Percentiles rank a stretch among this genome's conserved stretches.
phyloP scores from a whole-genome alignment of 2,797 vertebrate species.

The Eulemur rubriventer region DNA sequence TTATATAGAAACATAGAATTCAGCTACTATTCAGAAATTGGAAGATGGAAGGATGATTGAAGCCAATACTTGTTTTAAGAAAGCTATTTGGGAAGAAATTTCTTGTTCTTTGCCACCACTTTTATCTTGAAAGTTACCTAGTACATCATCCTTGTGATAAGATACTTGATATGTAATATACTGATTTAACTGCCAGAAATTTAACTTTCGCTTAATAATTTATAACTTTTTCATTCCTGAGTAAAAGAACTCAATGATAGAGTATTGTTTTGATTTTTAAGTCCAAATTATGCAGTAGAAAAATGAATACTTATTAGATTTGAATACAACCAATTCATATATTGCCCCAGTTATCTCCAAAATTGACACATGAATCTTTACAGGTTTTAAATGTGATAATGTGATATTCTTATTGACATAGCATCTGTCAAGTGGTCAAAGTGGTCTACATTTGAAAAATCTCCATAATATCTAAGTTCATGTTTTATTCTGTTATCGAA shows the following conservation, averaged over 20 bases:
- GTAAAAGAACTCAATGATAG: background rate
- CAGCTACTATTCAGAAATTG: slow-evolving; percentile 16
- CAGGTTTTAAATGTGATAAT: background rate
- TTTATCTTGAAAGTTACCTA: background rate
- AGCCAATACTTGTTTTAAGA: background rate
- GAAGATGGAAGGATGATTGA: background rate
- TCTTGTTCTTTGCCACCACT: background rate
- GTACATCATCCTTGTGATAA: background rate
- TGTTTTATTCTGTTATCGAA: background rate
- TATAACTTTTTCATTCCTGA: background rate
- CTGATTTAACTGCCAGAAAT: background rate
- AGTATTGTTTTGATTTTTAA: background rate
- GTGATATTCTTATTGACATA: background rate
- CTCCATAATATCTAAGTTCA: background rate
- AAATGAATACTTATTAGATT: background rate
- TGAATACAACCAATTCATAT: background rate
- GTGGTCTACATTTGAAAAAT: background rate
- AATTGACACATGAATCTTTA: background rate
- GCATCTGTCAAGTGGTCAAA: background rate
- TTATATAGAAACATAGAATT: background rate
- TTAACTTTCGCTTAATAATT: slow-evolving; percentile 3
- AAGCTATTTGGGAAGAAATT: slow-evolving; percentile 5
- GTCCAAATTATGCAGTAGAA: background rate
- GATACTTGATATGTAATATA: background rate
- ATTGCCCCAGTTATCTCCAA: background rate